Base-by-base conservation (phyloP, 2,113 vertebrate species). In the Bungarus multicinctus region DNA sequence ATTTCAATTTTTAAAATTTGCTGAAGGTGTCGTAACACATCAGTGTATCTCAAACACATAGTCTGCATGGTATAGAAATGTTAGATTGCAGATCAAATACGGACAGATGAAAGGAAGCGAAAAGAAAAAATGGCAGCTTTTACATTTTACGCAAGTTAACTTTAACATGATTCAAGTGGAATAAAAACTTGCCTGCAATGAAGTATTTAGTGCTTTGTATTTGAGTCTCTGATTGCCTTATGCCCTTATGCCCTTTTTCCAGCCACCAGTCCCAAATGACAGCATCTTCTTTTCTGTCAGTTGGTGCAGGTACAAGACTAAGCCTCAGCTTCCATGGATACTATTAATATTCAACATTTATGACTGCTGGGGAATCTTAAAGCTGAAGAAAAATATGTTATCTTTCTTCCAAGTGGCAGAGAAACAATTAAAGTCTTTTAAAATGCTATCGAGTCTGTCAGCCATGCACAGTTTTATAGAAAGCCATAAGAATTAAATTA, bases 391-490 rank as follows among this genome's bases (percentile, higher is more conserved):
- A 22, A 54, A 93, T 53, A 39, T 0, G 0, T 92, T 93, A 93
- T 30, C 5, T 85, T 90, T 94, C 11, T 92, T 96, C 91, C 91
- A 90, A 93, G 86, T 54, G 93, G 85, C 87, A 95, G 85, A 91
- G 55, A 57, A 95, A 91, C 91, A 88, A 34, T 54, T 85, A 54
- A 90, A 90, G 20, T 87, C 85, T 92, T 91, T 89, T 86, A 96
- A 74, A 92, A 87, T 23, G 14, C 57, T 11, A 81, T 86, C 69
- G 16, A 74, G 12, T 90, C n/a, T 90, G 87, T 93, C 90, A 95
- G 60, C 85, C 16, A 55, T 92, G 64, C 34, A 8, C 27, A 89
- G 30, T 23, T 14, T 93, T 92, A 92, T 93, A 85, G 50, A 60
- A 0, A 1, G 23, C 10, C 85, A 88, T 94, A 88, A 93, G 89